A percentile compares a stretch with the other conserved stretches of the same genome.
Evolutionary conservation across 2,113 vertebrate species (phyloP).

Genomic region (Rhizomys pruinosus): DNA sequence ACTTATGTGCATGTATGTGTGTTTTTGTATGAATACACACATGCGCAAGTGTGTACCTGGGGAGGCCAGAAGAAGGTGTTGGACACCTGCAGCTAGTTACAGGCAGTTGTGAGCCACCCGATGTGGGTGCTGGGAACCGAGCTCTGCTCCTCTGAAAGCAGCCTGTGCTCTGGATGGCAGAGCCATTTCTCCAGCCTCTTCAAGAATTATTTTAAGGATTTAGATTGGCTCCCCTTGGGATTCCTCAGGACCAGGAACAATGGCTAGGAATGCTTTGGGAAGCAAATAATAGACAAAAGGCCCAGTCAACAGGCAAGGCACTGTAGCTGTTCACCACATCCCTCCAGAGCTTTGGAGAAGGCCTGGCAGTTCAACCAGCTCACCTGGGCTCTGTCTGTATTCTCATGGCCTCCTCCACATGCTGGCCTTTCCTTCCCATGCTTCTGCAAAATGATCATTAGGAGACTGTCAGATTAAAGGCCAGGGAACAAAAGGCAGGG

Average conservation of each 20-base stretch:
- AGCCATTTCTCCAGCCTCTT: neutral
- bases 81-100: no score
- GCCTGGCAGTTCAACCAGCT: rapidly evolving
- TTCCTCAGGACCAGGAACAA: neutral
- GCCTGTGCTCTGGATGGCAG: no score
- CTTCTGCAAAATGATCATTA: neutral
- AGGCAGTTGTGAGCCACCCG: no score
- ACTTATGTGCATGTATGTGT: no score
- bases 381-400: rapidly evolving
- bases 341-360: neutral
- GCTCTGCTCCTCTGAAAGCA: no score
- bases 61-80: no score
- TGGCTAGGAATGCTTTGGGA: neutral
- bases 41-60: no score
- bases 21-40: no score
- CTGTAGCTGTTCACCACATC: rapidly evolving
- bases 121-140: no score
- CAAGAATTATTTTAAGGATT: neutral
- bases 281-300: neutral
- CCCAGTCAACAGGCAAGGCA: neutral
- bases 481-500: neutral
- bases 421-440: neutral
- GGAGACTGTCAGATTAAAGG: neutral
- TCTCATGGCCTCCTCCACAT: rapidly evolving
- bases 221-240: neutral